Percentiles rank a stretch among this genome's conserved stretches.
Conservation (phyloP, 2,113 vertebrate genomes). For the Pangasianodon hypophthalmus region DNA sequence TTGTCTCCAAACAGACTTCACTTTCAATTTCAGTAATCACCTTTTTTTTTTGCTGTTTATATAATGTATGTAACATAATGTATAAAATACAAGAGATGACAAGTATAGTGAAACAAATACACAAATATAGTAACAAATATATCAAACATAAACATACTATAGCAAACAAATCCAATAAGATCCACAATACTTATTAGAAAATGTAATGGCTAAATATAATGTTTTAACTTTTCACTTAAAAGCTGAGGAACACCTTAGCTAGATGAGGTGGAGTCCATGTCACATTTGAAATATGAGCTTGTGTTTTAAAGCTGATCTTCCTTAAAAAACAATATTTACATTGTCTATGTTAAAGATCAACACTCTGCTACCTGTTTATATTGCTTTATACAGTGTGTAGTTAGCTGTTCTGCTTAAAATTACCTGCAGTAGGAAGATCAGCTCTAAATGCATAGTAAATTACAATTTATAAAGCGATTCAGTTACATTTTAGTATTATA, state of each 20-base stretch:
- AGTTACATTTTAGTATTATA: background rate
- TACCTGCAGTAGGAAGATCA: background rate
- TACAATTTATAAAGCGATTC: background rate
- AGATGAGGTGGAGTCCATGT: background rate
- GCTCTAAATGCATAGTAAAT: background rate
- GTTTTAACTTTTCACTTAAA: background rate
- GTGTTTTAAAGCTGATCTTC: background rate
- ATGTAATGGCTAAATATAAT: background rate
- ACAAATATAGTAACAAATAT: background rate
- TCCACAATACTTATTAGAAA: background rate
- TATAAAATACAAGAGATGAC: background rate
- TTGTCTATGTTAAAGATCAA: background rate
- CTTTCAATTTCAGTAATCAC: background rate
- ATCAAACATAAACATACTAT: background rate
- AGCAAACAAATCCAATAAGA: background rate
- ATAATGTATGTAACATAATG: background rate
- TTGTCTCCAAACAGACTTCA: background rate
- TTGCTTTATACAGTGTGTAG: background rate
- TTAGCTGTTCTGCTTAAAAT: background rate
- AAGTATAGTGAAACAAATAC: background rate
- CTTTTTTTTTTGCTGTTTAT: background rate
- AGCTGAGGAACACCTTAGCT: background rate
- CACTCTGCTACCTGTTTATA: background rate
- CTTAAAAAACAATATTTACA: background rate
- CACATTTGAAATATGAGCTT: background rate